A percentile compares a stretch with the other conserved stretches of the same genome.
Conservation (phyloP, 2,113 vertebrate genomes). For the Oriolus oriolus region DNA sequence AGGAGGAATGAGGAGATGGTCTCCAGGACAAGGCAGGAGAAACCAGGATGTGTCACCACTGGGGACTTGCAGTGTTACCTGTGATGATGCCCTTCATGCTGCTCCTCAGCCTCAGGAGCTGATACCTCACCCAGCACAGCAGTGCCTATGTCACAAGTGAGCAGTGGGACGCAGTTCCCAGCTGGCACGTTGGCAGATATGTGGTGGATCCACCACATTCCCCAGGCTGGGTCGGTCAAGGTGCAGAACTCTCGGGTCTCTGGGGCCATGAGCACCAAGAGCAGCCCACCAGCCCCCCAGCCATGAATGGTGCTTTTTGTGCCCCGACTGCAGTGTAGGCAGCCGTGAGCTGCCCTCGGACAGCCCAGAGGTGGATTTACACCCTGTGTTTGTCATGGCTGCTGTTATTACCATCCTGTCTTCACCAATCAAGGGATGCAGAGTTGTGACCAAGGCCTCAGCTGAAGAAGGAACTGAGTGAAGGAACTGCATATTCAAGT, state of each 20-base stretch:
- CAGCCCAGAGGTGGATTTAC: neutral
- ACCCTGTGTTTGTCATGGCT: neutral
- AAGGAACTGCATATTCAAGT: neutral
- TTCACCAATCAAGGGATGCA: neutral
- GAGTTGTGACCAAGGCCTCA: neutral
- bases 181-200: accelerated
- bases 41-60: neutral
- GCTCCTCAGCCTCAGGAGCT: neutral
- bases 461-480: neutral
- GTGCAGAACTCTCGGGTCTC: accelerated
- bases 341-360: neutral
- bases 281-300: neutral
- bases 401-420: neutral
- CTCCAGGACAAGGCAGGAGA: neutral
- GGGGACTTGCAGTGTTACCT: neutral
- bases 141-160: neutral
- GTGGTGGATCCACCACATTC: neutral
- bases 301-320: neutral
- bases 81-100: neutral
- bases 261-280: neutral
- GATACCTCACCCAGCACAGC: neutral
- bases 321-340: neutral
- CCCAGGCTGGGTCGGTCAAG: neutral
- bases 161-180: neutral
- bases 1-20: neutral